Conservation (phyloP, 2,888 invertebrate species). For the Dolichomitus sp. region DNA sequence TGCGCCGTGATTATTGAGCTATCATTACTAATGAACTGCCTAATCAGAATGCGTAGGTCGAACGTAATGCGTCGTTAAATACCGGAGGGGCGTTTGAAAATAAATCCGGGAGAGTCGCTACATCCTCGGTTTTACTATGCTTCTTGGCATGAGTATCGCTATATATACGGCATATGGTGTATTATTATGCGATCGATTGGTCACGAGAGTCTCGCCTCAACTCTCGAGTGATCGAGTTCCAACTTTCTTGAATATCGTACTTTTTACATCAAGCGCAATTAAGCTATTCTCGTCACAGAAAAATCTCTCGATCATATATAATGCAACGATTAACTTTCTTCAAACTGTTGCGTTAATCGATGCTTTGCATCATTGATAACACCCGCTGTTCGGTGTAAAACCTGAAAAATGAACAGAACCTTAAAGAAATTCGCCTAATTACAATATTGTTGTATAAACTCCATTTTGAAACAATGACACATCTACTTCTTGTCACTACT, state of each 20-base stretch:
- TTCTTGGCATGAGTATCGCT: not conserved
- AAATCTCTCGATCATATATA: not conserved
- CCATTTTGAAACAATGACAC: too few relatives aligned
- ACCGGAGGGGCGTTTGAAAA: conserved; percentile 35
- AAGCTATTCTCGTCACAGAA: conserved; percentile 19
- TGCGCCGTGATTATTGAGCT: conserved; percentile 78
- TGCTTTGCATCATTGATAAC: too few relatives aligned
- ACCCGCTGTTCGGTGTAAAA: too few relatives aligned
- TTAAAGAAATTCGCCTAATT: not conserved
- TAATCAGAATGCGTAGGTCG: conserved; percentile 75
- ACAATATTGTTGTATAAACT: not conserved
- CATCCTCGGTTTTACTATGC: not conserved
- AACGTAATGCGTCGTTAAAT: conserved; percentile 56
- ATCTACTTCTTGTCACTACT: too few relatives aligned
- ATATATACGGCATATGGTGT: conserved; percentile 1
- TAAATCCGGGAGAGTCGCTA: conserved; percentile 16
- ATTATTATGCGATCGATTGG: conserved; percentile 47
- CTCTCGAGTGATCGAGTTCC: conserved; percentile 44
- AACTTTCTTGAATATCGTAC: conserved; percentile 35
- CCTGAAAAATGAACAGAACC: too few relatives aligned
- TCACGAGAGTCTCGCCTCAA: conserved; percentile 47
- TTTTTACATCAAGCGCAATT: conserved; percentile 23
- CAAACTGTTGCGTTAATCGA: too few relatives aligned
- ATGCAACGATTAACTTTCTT: too few relatives aligned
- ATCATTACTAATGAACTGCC: conserved; percentile 80